Evolutionary conservation across 2,888 invertebrate species (phyloP).

Genomic region (Venustoraphidia nigricollis): DNA sequence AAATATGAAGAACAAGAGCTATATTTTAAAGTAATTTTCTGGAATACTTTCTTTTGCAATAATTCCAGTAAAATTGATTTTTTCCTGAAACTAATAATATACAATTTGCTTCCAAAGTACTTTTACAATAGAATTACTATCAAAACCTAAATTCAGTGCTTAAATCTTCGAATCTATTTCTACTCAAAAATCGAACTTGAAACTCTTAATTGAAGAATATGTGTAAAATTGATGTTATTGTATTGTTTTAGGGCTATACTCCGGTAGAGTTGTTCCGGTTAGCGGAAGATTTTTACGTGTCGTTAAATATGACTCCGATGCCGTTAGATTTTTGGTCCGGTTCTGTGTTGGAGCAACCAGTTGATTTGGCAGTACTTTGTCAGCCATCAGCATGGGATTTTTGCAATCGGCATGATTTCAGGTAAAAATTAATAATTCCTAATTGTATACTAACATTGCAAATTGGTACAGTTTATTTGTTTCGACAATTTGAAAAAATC

Average conservation of each 20-base stretch:
- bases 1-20: too few species aligned
- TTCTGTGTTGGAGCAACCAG: slow-evolving; percentile 68
- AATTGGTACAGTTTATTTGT: neutral
- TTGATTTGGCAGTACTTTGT: slow-evolving; percentile 62
- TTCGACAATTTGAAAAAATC: too few species aligned
- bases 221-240: slow-evolving; percentile 2
- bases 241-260: slow-evolving; percentile 52
- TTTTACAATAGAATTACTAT: too few species aligned
- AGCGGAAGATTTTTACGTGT: slow-evolving; percentile 84
- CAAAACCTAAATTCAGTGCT: too few species aligned
- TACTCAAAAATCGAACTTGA: too few species aligned
- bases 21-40: too few species aligned
- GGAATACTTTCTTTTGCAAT: too few species aligned
- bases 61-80: too few species aligned
- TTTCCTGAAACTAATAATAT: too few species aligned
- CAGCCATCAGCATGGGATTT: slow-evolving; percentile 93
- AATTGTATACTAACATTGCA: neutral
- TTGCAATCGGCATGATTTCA: slow-evolving; percentile 74
- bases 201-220: neutral
- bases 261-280: slow-evolving; percentile 70
- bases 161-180: too few species aligned
- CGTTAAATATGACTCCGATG: slow-evolving; percentile 73
- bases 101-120: too few species aligned
- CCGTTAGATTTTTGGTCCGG: slow-evolving; percentile 80
- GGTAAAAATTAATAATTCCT: slow-evolving; percentile 31